Evolutionary conservation across 2,797 vertebrate genomes (phyloP).

Genomic region (Microcaecilia unicolor): DNA sequence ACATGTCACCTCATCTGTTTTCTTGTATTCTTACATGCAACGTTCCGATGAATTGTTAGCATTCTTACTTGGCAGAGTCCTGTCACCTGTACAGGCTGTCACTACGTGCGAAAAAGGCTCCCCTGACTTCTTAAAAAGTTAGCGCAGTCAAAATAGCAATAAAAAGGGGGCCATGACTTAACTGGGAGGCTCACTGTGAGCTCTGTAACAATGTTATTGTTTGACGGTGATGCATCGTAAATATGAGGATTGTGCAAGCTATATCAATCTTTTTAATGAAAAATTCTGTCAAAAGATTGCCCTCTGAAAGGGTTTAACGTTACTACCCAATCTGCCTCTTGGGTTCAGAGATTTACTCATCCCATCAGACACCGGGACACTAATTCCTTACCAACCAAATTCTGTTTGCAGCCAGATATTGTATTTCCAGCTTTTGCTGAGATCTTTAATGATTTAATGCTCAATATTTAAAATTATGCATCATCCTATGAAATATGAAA

Average conservation of each 20-base stretch:
- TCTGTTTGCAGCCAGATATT: conserved; percentile 38
- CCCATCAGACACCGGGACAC: conserved; percentile 21
- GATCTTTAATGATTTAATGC: conserved; percentile 44
- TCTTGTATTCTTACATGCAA: no score
- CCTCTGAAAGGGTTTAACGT: conserved; percentile 41
- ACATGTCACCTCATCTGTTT: no score
- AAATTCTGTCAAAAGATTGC: conserved; percentile 49
- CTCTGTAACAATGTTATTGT: conserved; percentile 29
- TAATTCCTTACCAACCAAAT: conserved; percentile 42
- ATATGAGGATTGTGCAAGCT: conserved; percentile 47
- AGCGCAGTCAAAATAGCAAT: no score
- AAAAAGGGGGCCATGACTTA: conserved; percentile 29
- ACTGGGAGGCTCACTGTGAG: conserved; percentile 32
- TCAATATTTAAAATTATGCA: conserved; percentile 41
- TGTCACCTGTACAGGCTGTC: no score
- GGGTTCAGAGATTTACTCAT: conserved; percentile 36
- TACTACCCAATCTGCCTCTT: conserved; percentile 40
- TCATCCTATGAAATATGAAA: conserved; percentile 39
- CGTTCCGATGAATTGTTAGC: no score
- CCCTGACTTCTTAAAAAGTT: conserved; percentile 18
- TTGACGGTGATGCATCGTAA: conserved; percentile 41
- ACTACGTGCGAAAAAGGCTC: no score
- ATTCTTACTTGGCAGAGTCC: no score
- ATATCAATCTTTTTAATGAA: conserved; percentile 55
- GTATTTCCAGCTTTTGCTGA: conserved; percentile 34